Conservation (phyloP, 2,888 invertebrate genomes). For the Drosophila borealis region DNA sequence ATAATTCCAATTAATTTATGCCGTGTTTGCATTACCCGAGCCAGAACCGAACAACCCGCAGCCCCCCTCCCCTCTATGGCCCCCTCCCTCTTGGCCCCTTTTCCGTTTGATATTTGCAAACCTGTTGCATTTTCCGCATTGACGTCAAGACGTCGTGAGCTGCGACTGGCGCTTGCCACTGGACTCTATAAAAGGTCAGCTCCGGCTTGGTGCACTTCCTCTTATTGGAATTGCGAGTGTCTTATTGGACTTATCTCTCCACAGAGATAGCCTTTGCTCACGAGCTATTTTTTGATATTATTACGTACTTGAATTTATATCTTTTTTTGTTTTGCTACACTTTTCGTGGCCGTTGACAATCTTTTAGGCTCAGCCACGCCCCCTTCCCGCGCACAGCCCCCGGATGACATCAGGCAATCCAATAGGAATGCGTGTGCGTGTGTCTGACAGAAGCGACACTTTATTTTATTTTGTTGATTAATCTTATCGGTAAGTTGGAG, state of each 20-base stretch:
- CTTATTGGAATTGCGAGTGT: not conserved
- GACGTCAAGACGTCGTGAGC: slow-evolving; percentile 52
- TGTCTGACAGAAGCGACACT: slow-evolving; percentile 5
- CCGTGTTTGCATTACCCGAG: slow-evolving; percentile 38
- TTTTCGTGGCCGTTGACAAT: slow-evolving; percentile 53
- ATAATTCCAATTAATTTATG: slow-evolving; percentile 34
- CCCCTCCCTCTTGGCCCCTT: too few relatives aligned
- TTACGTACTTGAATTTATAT: slow-evolving; percentile 37
- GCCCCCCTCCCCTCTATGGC: not conserved
- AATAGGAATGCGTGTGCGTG: slow-evolving; percentile 14
- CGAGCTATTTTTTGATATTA: slow-evolving; percentile 43
- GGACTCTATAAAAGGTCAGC: slow-evolving; percentile 53
- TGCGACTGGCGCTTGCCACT: slow-evolving; percentile 44
- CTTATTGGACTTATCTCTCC: slow-evolving; percentile 40
- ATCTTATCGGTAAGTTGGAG: slow-evolving; percentile 73
- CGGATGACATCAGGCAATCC: slow-evolving; percentile 60
- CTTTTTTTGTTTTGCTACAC: slow-evolving; percentile 29
- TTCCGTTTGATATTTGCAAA: slow-evolving; percentile 34
- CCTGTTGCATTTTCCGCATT: slow-evolving; percentile 77
- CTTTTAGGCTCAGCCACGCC: slow-evolving; percentile 21
- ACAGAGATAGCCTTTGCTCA: slow-evolving; percentile 19
- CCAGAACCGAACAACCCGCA: not conserved
- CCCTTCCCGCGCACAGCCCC: not conserved
- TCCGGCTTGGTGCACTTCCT: slow-evolving; percentile 20
- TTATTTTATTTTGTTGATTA: slow-evolving; percentile 50